Percentiles rank a stretch among this genome's conserved stretches.
These are phyloP conservation scores for Brachirus orientalis DNA, from an alignment of 2,113 vertebrate species.

Conservation along the genomic window DNA sequence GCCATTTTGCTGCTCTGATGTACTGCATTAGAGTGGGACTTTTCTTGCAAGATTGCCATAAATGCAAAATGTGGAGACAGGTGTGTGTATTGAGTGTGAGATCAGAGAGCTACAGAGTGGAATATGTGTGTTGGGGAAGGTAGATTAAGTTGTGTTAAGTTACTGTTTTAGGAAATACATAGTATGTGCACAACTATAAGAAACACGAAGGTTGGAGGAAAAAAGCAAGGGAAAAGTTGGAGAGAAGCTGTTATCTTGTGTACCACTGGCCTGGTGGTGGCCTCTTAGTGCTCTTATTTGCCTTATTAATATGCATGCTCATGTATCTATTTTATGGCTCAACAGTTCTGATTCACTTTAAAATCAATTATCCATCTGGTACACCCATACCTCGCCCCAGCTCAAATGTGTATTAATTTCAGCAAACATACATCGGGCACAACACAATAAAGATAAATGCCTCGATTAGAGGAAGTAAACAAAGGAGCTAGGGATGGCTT, in stretches of 20 bases:
- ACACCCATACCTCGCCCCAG: slow-evolving; percentile 71
- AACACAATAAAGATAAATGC: slow-evolving; percentile 85
- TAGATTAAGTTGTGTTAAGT: slow-evolving; percentile 41
- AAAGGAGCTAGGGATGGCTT: slow-evolving; percentile 79
- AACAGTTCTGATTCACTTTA: slow-evolving; percentile 82
- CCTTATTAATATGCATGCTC: slow-evolving; percentile 85
- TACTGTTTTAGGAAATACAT: slow-evolving; percentile 23
- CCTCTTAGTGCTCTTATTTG: slow-evolving; percentile 72
- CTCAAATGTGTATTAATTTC: slow-evolving; percentile 84
- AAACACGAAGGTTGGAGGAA: slow-evolving; percentile 20
- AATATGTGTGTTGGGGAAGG: slow-evolving; percentile 22
- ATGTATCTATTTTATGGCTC: slow-evolving; percentile 85
- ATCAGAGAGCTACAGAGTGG: slow-evolving; percentile 14
- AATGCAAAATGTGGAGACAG: slow-evolving; percentile 37
- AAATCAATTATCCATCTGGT: slow-evolving; percentile 86
- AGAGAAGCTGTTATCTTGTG: slow-evolving; percentile 31
- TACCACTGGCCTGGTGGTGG: slow-evolving; percentile 56
- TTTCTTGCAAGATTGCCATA: slow-evolving; percentile 25
- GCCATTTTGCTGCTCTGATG: slow-evolving; percentile 43
- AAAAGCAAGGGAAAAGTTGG: slow-evolving; percentile 2
- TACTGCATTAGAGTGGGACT: slow-evolving; percentile 26
- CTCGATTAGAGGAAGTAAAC: slow-evolving; percentile 84
- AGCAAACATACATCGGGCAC: slow-evolving; percentile 83
- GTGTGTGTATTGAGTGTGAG: slow-evolving; percentile 28
- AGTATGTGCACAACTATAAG: slow-evolving; percentile 15